A percentile compares a stretch with the other conserved stretches of the same genome.
Evolutionary conservation across 2,888 invertebrate species (phyloP).

Genomic region (Drosophila algonquin): DNA sequence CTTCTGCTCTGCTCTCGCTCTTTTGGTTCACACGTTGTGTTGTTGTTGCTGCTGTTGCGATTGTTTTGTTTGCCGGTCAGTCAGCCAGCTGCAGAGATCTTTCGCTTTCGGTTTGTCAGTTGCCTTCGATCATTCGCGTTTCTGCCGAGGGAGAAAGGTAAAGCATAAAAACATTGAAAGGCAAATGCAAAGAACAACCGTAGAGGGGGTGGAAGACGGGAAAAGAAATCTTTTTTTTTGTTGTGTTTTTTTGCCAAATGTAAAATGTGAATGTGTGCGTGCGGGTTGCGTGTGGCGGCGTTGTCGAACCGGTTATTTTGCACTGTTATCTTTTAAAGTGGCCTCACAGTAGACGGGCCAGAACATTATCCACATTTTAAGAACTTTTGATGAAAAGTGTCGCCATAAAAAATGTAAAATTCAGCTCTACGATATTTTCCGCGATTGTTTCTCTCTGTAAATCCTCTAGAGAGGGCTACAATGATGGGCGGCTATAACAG

Average conservation of each 20-base stretch:
- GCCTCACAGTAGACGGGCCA: background rate
- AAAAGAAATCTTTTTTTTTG: conserved; percentile 4
- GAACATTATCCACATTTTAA: background rate
- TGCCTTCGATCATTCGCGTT: conserved; percentile 65
- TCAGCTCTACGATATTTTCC: no score
- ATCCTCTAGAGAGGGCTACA: background rate
- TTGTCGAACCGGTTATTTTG: conserved; percentile 1
- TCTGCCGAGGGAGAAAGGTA: conserved; percentile 52
- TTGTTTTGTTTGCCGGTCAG: conserved; percentile 47
- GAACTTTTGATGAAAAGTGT: background rate
- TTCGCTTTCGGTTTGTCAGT: conserved; percentile 53
- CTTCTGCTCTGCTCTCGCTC: conserved; percentile 36
- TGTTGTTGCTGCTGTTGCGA: conserved; percentile 26
- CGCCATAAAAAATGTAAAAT: no score
- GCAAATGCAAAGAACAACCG: conserved; percentile 15
- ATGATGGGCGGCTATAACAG: background rate
- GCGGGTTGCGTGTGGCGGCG: background rate
- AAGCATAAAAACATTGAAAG: background rate
- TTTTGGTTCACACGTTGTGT: conserved; percentile 13
- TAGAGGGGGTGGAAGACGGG: conserved; percentile 15
- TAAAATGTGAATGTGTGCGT: conserved; percentile 1
- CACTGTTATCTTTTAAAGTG: background rate
- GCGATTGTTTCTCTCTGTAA: no score
- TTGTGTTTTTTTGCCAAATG: conserved; percentile 22
- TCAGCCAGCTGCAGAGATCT: conserved; percentile 42